A percentile compares a stretch with the other conserved stretches of the same genome.
Evolutionary conservation across 1,140 invertebrate genomes (phyloP).

Genomic region (Heliconius eleuchia): DNA sequence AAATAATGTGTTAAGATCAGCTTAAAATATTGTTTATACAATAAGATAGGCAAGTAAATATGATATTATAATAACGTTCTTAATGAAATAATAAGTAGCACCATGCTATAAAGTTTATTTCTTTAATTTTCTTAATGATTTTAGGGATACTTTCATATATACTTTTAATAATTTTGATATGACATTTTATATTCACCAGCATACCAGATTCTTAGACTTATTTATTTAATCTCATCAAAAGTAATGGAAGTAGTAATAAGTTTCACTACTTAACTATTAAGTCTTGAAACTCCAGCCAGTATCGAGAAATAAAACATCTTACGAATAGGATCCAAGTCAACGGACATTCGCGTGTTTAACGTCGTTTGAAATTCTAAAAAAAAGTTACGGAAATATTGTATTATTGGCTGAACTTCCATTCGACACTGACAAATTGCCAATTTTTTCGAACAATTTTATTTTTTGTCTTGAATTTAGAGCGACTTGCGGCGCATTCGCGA

Average conservation of each 20-base stretch:
- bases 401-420: constrained; percentile 67
- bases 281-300: not conserved
- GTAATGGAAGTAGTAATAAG: too few relatives aligned
- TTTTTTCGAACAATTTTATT: constrained; percentile 56
- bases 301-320: not conserved
- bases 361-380: constrained; percentile 70
- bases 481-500: constrained; percentile 48
- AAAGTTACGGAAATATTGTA: constrained; percentile 58
- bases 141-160: too few relatives aligned
- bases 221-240: too few relatives aligned
- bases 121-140: too few relatives aligned
- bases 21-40: too few relatives aligned
- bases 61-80: too few relatives aligned
- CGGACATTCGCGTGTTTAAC: constrained; percentile 71
- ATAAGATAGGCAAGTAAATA: too few relatives aligned
- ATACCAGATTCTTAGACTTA: too few relatives aligned
- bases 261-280: not conserved
- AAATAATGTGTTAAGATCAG: not conserved
- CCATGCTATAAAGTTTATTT: too few relatives aligned
- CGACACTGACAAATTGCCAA: constrained; percentile 74
- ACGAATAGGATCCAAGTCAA: constrained; percentile 20
- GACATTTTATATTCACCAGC: too few relatives aligned
- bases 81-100: too few relatives aligned
- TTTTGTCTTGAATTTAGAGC: constrained; percentile 47
- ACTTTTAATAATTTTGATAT: too few relatives aligned